Evolutionary conservation across 2,797 vertebrate species (phyloP).

Genomic region (Oreortyx pictus): DNA sequence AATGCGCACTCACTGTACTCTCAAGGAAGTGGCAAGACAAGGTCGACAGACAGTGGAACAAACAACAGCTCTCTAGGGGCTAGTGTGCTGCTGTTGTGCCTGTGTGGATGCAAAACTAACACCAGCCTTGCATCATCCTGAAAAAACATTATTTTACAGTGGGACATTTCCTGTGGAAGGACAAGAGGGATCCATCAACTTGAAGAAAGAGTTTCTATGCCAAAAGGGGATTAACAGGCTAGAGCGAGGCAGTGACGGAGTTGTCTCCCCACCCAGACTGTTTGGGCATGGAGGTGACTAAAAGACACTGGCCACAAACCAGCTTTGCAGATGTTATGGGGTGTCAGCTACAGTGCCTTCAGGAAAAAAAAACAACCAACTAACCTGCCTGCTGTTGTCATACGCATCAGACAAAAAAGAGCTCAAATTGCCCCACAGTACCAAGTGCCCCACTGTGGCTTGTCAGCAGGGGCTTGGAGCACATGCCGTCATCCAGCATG

Average conservation of each 20-base stretch:
- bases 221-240: not conserved
- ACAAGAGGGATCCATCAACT: not conserved
- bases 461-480: not conserved
- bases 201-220: not conserved
- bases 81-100: accelerated
- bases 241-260: not conserved
- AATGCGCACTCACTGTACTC: accelerated
- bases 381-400: not conserved
- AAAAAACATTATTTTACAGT: not conserved
- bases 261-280: not conserved
- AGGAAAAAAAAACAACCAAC: not conserved
- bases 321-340: not conserved
- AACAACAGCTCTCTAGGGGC: not conserved
- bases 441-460: not conserved
- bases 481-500: not conserved
- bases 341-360: not conserved
- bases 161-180: not conserved
- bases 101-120: not conserved
- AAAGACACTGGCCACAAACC: not conserved
- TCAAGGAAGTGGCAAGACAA: not conserved
- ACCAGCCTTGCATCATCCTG: not conserved
- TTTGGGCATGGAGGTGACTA: not conserved
- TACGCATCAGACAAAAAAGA: not conserved
- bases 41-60: not conserved
- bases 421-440: not conserved